Percentiles rank a stretch among this genome's conserved stretches.
phyloP scores from a whole-genome alignment of 2,888 invertebrate genomes.

The Phalangium opilio region DNA sequence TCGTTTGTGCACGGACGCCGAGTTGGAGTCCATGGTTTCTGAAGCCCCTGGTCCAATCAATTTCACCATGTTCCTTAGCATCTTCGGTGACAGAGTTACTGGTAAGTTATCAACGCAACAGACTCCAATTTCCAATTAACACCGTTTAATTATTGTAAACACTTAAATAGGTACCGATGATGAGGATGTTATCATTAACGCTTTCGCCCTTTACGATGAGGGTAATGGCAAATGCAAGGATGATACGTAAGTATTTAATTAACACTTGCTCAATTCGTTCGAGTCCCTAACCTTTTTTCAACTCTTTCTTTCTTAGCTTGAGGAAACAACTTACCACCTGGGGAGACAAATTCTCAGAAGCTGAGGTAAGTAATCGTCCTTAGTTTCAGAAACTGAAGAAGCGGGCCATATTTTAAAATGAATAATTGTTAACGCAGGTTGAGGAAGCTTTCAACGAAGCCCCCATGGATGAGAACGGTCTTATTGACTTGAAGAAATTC shows the following conservation, averaged over 20 bases:
- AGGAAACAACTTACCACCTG: constrained; percentile 81
- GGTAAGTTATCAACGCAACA: constrained; percentile 39
- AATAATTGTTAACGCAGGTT: constrained; percentile 5
- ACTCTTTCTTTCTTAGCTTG: constrained; percentile 42
- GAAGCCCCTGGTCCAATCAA: constrained; percentile 84
- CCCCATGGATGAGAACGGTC: constrained; percentile 70
- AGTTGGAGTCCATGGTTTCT: constrained; percentile 73
- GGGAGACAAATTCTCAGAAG: constrained; percentile 65
- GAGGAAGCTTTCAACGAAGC: constrained; percentile 42
- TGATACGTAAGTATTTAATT: constrained; percentile 20
- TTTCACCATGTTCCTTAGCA: constrained; percentile 82
- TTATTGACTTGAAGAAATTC: constrained; percentile 72
- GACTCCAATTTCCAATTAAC: not conserved
- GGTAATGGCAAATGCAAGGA: constrained; percentile 33
- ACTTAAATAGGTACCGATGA: constrained; percentile 75
- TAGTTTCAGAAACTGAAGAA: not conserved
- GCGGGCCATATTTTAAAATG: not conserved
- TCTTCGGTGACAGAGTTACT: constrained; percentile 84
- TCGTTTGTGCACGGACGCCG: constrained; percentile 43
- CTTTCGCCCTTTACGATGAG: constrained; percentile 83
- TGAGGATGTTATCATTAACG: constrained; percentile 78
- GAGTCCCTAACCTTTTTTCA: too few relatives aligned
- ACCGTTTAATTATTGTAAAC: not conserved
- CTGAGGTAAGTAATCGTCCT: constrained; percentile 13
- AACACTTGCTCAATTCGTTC: too few relatives aligned